Evolutionary conservation across 2,888 invertebrate genomes (phyloP).

Genomic region (Unio delphinus): DNA sequence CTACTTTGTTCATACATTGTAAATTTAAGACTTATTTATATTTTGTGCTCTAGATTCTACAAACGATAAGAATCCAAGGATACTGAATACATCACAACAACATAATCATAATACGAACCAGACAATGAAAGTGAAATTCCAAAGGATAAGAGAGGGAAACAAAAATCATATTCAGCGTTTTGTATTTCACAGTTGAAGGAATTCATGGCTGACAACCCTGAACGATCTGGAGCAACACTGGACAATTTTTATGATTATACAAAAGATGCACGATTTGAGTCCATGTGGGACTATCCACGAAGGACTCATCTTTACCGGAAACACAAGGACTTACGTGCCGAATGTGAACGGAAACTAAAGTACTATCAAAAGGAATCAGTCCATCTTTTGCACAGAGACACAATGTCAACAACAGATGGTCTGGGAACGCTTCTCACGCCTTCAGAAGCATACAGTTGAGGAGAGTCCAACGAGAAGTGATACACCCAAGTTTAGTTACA

Average conservation of each 20-base stretch:
- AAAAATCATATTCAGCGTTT: too few species aligned
- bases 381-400: slow-evolving; percentile 14
- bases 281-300: slow-evolving; percentile 28
- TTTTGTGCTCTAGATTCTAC: too few species aligned
- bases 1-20: too few species aligned
- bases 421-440: slow-evolving; percentile 21
- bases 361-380: slow-evolving; percentile 20
- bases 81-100: too few species aligned
- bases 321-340: slow-evolving; percentile 25
- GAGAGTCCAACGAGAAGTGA: slow-evolving; percentile 10
- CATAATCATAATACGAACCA: too few species aligned
- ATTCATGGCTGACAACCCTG: too few species aligned
- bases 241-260: slow-evolving; percentile 12
- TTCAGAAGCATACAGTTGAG: slow-evolving; percentile 14
- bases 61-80: too few species aligned
- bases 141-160: too few species aligned
- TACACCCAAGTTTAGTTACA: slow-evolving; percentile 18
- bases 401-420: slow-evolving; percentile 23
- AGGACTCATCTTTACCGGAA: slow-evolving; percentile 22
- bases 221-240: too few species aligned
- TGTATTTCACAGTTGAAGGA: too few species aligned
- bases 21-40: too few species aligned
- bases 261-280: slow-evolving; percentile 32
- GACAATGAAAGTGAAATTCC: too few species aligned
- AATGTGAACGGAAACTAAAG: slow-evolving; percentile 21